phyloP scores from a whole-genome alignment of 37 sponge, comb jelly and placozoan species.

The Oscarella lobularis region DNA sequence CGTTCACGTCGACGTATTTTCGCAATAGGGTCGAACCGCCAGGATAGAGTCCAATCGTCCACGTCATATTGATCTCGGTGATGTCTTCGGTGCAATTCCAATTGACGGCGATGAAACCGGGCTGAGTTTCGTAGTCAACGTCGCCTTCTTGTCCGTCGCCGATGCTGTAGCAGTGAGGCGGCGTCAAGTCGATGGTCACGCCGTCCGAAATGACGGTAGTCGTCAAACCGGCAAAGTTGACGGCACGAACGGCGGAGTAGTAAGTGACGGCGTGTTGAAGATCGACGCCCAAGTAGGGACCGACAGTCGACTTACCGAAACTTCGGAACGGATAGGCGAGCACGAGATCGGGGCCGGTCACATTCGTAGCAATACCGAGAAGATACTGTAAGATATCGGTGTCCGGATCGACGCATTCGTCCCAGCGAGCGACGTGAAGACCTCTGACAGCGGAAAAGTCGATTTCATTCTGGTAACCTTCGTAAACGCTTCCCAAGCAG shows the following conservation, averaged over 20 bases:
- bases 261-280: neutral
- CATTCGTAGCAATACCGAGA: neutral
- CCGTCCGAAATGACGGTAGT: neutral
- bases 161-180: neutral
- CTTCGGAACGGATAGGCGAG: neutral
- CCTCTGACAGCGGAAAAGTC: too few relatives aligned
- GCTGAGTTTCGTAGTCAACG: neutral
- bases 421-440: constrained; percentile 2
- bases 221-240: neutral
- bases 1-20: neutral
- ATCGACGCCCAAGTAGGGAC: neutral
- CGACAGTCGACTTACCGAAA: neutral
- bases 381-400: neutral
- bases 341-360: neutral
- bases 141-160: neutral
- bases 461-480: too few relatives aligned
- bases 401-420: neutral
- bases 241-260: neutral
- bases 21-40: neutral
- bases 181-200: neutral
- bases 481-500: neutral
- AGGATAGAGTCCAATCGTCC: neutral
- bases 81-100: neutral
- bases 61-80: neutral
- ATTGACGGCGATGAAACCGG: neutral